Percentiles rank a stretch among this genome's conserved stretches.
Evolutionary conservation across 2,888 invertebrate genomes (phyloP).

Genomic region (Lapara coniferarum): DNA sequence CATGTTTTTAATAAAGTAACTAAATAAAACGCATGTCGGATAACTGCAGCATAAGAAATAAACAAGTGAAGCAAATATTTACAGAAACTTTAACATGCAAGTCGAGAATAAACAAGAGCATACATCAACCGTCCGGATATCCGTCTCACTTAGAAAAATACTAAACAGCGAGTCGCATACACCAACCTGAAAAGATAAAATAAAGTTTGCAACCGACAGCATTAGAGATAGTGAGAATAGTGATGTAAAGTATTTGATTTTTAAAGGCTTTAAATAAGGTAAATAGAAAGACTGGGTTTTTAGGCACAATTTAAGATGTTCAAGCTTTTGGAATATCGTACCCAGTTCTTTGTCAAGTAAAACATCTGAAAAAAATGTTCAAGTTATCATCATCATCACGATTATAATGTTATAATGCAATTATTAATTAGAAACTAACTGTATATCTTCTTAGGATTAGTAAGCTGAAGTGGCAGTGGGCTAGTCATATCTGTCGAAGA

Average conservation of each 20-base stretch:
- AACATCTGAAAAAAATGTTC: no score
- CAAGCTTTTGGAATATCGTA: no score
- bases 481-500: no score
- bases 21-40: not conserved
- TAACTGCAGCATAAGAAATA: not conserved
- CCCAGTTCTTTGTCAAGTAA: no score
- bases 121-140: conserved; percentile 58
- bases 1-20: no score
- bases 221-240: not conserved
- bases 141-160: conserved; percentile 46
- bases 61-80: not conserved
- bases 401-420: no score
- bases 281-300: not conserved
- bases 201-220: not conserved
- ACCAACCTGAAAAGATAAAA: conserved; percentile 1
- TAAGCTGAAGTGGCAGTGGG: no score
- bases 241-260: not conserved
- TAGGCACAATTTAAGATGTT: no score
- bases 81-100: conserved; percentile 15
- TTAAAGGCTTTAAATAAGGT: not conserved
- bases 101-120: conserved; percentile 50
- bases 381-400: no score
- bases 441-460: no score
- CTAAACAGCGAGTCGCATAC: not conserved
- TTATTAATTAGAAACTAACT: no score